Base-by-base conservation (phyloP, 2,797 vertebrate species). In the Micropoecilia bifurca region DNA sequence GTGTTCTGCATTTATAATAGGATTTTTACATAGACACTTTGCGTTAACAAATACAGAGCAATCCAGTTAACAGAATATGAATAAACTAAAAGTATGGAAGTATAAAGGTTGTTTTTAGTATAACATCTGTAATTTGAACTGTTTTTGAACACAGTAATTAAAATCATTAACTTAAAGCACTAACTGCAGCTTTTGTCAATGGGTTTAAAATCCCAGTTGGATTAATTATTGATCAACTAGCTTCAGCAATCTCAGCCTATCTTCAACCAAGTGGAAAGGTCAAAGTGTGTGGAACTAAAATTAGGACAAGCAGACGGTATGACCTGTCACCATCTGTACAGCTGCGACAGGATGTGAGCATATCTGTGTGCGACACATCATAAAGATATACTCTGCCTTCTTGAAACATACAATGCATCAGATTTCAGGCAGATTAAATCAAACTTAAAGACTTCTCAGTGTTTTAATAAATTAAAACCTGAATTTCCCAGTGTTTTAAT, bases 201-300 rank as follows among this genome's bases (percentile, higher is more conserved):
- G 79, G 82, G 80, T 92, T 83, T 78, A 63, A 88, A 91, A 82
- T 79, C 76, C 69, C 74, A 18, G 48, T 1, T 81, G 85, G 84
- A 94, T 95, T 93, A 96, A 96, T 96, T 88, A 96, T 96, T 96
- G 63, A 95, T 93, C 71, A 78, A 25, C 47, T 25, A 61, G 76
- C 36, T 77, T 81, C 79, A 79, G 87, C 83, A 91, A 90, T 87
- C 88, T 85, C 85, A 76, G 82, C 59, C 73, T 87, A 83, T 91
- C 87, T 91, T 91, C 83, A 91, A 83, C 91, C 74, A 73, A 92
- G 91, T 87, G 84, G 91, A 95, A 95, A 93, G 91, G 93, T 94
- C 91, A 93, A 91, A 81, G 94, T 89, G 85, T 80, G 68, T 75
- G 5, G 73, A 80, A 63, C 73, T 76, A 71, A 20, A 80, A 83